phyloP scores from a whole-genome alignment of 2,797 vertebrate genomes.

The Lepus townsendii region DNA sequence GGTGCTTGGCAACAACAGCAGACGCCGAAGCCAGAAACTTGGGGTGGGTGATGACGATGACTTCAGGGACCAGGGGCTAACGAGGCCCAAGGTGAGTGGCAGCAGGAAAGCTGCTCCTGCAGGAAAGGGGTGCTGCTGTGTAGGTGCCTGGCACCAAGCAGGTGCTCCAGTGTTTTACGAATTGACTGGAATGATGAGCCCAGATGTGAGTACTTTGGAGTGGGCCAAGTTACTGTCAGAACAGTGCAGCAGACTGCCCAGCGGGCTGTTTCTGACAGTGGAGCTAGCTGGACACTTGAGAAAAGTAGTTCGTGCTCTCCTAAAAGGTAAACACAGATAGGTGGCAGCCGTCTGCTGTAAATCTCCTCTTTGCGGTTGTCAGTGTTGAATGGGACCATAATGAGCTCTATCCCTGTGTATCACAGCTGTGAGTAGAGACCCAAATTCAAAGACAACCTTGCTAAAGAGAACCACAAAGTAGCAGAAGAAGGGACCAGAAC shows the following conservation, averaged over 20 bases:
- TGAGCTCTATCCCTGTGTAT: background rate
- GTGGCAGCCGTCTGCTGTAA: background rate
- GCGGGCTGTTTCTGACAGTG: background rate
- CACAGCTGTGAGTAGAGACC: background rate
- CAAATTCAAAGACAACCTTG: background rate
- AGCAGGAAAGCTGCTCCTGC: background rate
- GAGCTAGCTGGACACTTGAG: background rate
- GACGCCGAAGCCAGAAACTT: conserved; percentile 88
- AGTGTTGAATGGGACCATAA: background rate
- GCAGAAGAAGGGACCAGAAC: background rate
- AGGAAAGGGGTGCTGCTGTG: fast-evolving
- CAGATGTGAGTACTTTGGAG: fast-evolving
- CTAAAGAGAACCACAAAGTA: background rate
- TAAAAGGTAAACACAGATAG: background rate
- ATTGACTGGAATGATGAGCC: background rate
- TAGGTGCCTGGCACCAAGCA: background rate
- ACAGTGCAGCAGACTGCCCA: background rate
- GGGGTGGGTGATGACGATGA: conserved; percentile 88
- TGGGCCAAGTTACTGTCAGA: background rate
- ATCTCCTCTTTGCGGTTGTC: background rate
- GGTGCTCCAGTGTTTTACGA: background rate
- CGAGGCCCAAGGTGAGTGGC: conserved; percentile 95
- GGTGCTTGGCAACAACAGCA: conserved; percentile 94
- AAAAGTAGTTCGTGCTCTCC: background rate
- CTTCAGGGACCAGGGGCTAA: conserved; percentile 96